phyloP scores from a whole-genome alignment of 92 coral and sea anemone genomes.

The Isaurus tuberculatus region DNA sequence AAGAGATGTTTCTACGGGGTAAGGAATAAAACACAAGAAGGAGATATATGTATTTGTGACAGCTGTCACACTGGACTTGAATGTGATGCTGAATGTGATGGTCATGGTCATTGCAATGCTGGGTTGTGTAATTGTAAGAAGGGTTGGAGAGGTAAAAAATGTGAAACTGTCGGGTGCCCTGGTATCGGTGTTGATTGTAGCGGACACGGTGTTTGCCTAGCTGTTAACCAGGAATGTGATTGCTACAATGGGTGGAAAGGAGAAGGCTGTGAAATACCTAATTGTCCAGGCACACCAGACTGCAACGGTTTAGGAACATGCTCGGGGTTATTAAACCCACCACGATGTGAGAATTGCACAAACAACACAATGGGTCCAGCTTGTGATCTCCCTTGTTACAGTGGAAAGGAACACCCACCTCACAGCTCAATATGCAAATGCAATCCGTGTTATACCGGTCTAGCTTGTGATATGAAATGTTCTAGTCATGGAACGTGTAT shows the following conservation, averaged over 20 bases:
- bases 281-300: constrained; percentile 77
- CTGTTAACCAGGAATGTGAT: constrained; percentile 70
- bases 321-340: constrained; percentile 63
- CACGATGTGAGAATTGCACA: constrained; percentile 71
- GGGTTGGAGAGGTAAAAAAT: constrained; percentile 74
- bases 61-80: constrained; percentile 69
- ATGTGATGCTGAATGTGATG: constrained; percentile 68
- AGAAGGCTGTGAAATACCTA: constrained; percentile 65
- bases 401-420: constrained; percentile 66
- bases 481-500: constrained; percentile 59
- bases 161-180: constrained; percentile 73
- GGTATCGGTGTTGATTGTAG: constrained; percentile 67
- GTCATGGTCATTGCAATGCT: constrained; percentile 60
- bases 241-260: constrained; percentile 76
- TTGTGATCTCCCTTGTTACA: constrained; percentile 72
- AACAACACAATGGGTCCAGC: constrained; percentile 69
- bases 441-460: constrained; percentile 59
- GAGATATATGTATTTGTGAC: constrained; percentile 59
- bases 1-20: constrained; percentile 64
- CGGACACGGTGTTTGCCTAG: constrained; percentile 68
- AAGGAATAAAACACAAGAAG: constrained; percentile 23
- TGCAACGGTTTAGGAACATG: constrained; percentile 66
- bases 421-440: constrained; percentile 65
- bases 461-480: constrained; percentile 67
- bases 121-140: constrained; percentile 60